Conservation (phyloP, 2,113 vertebrate genomes). For the Speoplatyrhinus poulsoni region DNA sequence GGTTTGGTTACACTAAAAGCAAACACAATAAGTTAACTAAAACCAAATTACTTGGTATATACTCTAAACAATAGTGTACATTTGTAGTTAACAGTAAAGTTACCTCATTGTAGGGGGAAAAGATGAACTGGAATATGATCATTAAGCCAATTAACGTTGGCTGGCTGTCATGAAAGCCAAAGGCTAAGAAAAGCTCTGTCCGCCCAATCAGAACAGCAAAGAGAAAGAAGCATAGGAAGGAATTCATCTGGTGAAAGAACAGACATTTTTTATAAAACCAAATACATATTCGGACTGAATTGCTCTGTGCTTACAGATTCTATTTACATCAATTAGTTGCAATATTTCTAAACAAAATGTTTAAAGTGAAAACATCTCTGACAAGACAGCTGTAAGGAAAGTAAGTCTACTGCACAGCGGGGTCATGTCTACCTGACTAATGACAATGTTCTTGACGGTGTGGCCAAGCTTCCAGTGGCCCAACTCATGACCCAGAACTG, state of each 20-base stretch:
- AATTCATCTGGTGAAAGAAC: constrained; percentile 87
- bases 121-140: constrained; percentile 99
- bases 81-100: background rate
- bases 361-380: background rate
- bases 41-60: background rate
- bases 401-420: background rate
- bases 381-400: background rate
- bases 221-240: constrained; percentile 95
- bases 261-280: background rate
- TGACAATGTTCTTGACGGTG: constrained; percentile 95
- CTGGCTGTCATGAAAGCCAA: constrained; percentile 91
- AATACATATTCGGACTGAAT: background rate
- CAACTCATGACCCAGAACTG: constrained; percentile 94
- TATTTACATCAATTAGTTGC: background rate
- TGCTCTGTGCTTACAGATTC: background rate
- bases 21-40: no score
- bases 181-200: constrained; percentile 93
- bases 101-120: constrained; percentile 99
- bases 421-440: constrained; percentile 86
- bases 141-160: constrained; percentile 96
- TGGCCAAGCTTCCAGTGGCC: constrained; percentile 99
- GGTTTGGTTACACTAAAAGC: no score
- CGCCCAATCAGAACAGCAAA: constrained; percentile 93
- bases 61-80: background rate
- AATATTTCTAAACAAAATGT: background rate